A percentile compares a stretch with the other conserved stretches of the same genome.
phyloP scores from a whole-genome alignment of 2,888 invertebrate species.

The Drosophila cracens region DNA sequence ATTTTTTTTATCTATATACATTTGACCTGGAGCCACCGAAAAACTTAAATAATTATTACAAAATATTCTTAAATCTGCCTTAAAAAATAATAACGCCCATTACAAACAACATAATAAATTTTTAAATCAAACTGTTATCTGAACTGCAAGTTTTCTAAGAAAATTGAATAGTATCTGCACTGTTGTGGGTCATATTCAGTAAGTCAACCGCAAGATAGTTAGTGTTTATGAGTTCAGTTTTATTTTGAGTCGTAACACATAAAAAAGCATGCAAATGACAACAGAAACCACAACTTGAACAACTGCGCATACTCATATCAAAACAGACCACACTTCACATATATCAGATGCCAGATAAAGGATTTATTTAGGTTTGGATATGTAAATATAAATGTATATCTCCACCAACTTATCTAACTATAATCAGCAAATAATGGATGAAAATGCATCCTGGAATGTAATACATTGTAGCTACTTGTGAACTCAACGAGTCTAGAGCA shows the following conservation, averaged over 20 bases:
- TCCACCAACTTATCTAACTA: background rate
- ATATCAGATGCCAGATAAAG: slow-evolving; percentile 16
- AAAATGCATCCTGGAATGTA: background rate
- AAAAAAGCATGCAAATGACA: background rate
- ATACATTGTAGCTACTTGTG: background rate
- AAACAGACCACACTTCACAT: slow-evolving; percentile 9
- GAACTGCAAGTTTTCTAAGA: background rate
- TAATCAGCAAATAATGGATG: background rate
- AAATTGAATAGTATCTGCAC: background rate
- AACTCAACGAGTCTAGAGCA: background rate
- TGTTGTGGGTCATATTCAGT: background rate
- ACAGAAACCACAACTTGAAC: slow-evolving; percentile 17
- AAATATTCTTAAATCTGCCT: background rate
- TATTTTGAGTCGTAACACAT: slow-evolving; percentile 2
- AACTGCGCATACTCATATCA: background rate
- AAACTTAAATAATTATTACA: background rate
- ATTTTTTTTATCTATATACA: background rate
- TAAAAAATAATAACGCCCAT: background rate
- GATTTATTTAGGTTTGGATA: background rate
- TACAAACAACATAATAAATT: accelerated
- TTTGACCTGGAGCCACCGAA: background rate
- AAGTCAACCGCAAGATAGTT: slow-evolving; percentile 6
- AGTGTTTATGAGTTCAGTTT: background rate
- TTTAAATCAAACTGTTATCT: background rate
- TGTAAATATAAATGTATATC: background rate